phyloP scores from a whole-genome alignment of 1,140 invertebrate species.

The Cotesia vestalis region DNA sequence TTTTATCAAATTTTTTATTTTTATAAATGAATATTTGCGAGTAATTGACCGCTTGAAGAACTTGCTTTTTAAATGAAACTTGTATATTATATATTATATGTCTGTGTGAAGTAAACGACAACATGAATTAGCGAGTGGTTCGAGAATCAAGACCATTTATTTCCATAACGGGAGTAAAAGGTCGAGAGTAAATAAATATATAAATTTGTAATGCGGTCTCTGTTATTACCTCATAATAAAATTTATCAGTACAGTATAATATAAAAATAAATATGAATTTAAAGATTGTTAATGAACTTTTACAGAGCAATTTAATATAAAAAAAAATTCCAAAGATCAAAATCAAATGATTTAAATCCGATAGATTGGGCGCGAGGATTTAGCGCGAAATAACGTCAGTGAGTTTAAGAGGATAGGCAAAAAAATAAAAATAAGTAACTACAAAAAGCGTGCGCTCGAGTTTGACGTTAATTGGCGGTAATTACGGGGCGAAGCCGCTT shows the following conservation, averaged over 20 bases:
- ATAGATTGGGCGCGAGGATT: too few species aligned
- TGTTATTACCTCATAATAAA: slow-evolving; percentile 19
- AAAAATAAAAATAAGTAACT: not conserved
- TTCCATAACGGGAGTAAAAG: slow-evolving; percentile 36
- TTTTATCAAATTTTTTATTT: slow-evolving; percentile 15
- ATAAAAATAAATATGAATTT: not conserved
- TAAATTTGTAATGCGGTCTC: slow-evolving; percentile 31
- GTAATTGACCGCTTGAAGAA: slow-evolving; percentile 15
- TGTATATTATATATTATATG: not conserved
- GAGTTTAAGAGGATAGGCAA: not conserved
- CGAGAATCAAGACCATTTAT: slow-evolving; percentile 33
- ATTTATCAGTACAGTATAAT: not conserved
- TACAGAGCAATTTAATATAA: too few species aligned
- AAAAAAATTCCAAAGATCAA: too few species aligned
- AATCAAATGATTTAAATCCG: not conserved
- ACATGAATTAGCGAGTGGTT: slow-evolving; percentile 15
- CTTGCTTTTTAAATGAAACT: not conserved
- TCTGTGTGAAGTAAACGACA: not conserved
- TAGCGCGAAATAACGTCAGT: too few species aligned
- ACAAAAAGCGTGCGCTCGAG: slow-evolving; percentile 39
- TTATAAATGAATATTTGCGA: slow-evolving; percentile 15
- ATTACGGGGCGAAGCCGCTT: slow-evolving; percentile 58
- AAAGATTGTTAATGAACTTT: not conserved
- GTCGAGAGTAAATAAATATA: slow-evolving; percentile 36
- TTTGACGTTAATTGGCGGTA: slow-evolving; percentile 62